phyloP scores from a whole-genome alignment of 2,797 vertebrate species.

The Distichodus sexfasciatus region DNA sequence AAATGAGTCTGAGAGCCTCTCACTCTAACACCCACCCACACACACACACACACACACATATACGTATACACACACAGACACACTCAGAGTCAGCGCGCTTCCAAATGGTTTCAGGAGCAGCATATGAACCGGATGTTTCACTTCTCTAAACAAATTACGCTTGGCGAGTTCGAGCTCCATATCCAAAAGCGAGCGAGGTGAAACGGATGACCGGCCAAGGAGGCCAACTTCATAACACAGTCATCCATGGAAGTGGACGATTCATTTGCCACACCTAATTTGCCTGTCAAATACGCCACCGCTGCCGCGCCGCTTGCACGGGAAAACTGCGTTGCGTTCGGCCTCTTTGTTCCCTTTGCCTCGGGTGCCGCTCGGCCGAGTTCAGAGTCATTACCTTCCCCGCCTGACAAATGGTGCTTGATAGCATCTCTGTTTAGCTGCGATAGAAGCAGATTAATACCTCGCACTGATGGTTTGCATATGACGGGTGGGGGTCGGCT shows the following conservation, averaged over 20 bases:
- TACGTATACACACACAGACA: not conserved
- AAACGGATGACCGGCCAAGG: constrained; percentile 23
- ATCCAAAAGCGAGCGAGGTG: constrained; percentile 11
- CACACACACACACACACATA: not conserved
- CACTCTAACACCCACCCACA: not conserved
- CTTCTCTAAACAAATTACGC: not conserved
- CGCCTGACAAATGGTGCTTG: constrained; percentile 72
- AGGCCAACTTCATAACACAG: constrained; percentile 34
- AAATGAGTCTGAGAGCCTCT: not conserved
- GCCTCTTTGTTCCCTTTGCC: constrained; percentile 55
- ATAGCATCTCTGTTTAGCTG: constrained; percentile 69
- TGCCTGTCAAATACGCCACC: constrained; percentile 67
- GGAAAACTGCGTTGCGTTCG: constrained; percentile 69
- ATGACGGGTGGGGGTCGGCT: constrained; percentile 35
- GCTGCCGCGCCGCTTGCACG: constrained; percentile 60
- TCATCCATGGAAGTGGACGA: constrained; percentile 17
- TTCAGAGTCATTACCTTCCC: constrained; percentile 75
- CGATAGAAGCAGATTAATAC: constrained; percentile 69
- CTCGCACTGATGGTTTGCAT: constrained; percentile 54
- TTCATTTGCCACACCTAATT: constrained; percentile 55
- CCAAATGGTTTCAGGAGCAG: not conserved
- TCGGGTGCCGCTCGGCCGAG: constrained; percentile 56
- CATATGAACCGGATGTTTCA: not conserved
- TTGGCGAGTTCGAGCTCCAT: not conserved
- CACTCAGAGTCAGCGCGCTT: not conserved